Evolutionary conservation across 2,113 vertebrate species (phyloP).

Genomic region (Leucoraja erinaceus): DNA sequence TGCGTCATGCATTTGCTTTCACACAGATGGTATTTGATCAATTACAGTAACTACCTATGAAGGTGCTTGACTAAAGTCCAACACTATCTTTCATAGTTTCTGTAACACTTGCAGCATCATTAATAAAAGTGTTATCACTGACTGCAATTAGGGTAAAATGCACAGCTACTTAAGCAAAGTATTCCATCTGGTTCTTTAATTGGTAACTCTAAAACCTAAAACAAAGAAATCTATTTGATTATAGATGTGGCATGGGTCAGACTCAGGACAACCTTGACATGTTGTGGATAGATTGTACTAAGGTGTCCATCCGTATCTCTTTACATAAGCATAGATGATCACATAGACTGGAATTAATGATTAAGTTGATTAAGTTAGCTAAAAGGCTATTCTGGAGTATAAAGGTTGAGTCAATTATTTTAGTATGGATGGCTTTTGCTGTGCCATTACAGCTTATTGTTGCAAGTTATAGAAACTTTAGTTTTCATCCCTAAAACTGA

Average conservation of each 20-base stretch:
- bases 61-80: constrained; percentile 21
- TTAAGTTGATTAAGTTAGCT: not conserved
- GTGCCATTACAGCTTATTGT: not conserved
- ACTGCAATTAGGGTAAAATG: constrained; percentile 13
- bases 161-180: not conserved
- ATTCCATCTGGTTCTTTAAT: constrained; percentile 16
- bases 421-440: not conserved
- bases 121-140: constrained; percentile 15
- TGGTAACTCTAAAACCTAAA: not conserved
- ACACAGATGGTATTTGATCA: constrained; percentile 29
- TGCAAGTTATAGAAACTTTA: not conserved
- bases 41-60: constrained; percentile 26
- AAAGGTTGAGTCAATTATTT: not conserved
- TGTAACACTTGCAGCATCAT: constrained; percentile 4
- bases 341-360: not conserved
- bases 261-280: not conserved
- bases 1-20: not conserved
- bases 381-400: not conserved
- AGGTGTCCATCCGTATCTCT: not conserved
- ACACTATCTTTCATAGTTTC: constrained; percentile 13
- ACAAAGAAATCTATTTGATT: not conserved
- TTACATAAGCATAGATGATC: not conserved
- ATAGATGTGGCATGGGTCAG: not conserved
- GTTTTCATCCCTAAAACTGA: not conserved
- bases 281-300: not conserved